Percentiles rank a stretch among this genome's conserved stretches.
Evolutionary conservation across 1,140 invertebrate species (phyloP).

Genomic region (Scylla paramamosain): DNA sequence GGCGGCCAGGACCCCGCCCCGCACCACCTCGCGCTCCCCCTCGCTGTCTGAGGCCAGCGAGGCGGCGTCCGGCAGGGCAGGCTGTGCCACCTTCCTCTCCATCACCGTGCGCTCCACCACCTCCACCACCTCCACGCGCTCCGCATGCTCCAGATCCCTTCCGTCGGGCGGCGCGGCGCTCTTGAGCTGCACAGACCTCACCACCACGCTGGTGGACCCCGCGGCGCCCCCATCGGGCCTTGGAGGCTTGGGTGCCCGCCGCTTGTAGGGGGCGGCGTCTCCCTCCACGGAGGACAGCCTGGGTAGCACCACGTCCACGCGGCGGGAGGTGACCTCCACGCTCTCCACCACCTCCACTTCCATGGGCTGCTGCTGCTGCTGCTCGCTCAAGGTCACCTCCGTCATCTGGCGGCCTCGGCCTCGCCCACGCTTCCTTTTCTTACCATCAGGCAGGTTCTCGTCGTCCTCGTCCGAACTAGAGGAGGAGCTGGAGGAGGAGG

Average conservation of each 20-base stretch:
- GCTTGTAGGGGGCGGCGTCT: conserved; percentile 39
- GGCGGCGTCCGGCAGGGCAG: conserved; percentile 37
- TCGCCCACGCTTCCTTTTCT: conserved; percentile 65
- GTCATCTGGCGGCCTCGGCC: conserved; percentile 55
- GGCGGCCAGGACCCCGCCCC: conserved; percentile 27
- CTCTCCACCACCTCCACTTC: conserved; percentile 59
- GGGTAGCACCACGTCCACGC: conserved; percentile 60
- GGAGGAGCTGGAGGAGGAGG: conserved; percentile 73
- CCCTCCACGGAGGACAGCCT: not conserved
- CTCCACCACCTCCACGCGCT: conserved; percentile 51
- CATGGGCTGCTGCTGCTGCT: conserved; percentile 12
- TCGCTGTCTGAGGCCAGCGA: conserved; percentile 72
- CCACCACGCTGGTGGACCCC: conserved; percentile 49
- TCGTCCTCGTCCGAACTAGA: conserved; percentile 73
- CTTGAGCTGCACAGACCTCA: conserved; percentile 66
- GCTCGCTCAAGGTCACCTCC: conserved; percentile 59
- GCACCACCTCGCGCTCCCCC: conserved; percentile 52
- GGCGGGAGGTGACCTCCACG: conserved; percentile 37
- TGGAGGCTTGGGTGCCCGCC: conserved; percentile 64
- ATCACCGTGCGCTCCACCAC: conserved; percentile 60
- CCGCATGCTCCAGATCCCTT: conserved; percentile 3
- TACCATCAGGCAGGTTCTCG: conserved; percentile 49
- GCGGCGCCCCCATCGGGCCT: not conserved
- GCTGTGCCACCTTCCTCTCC: conserved; percentile 14
- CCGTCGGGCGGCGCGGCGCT: conserved; percentile 30